A percentile compares a stretch with the other conserved stretches of the same genome.
Conservation (phyloP, 2,113 vertebrate genomes). For the Phalacrocorax aristotelis region DNA sequence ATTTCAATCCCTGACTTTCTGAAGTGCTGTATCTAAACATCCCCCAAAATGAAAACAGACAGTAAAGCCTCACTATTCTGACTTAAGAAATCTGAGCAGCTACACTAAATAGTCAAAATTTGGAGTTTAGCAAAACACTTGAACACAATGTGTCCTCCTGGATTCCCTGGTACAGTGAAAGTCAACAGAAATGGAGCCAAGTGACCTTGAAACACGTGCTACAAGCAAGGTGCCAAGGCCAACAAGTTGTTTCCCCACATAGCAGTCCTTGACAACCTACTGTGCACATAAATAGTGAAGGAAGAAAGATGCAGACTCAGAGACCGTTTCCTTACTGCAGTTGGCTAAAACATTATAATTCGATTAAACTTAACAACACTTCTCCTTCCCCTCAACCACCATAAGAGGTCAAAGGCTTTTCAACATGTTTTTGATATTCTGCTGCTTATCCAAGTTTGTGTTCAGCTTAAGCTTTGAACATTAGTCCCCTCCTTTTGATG, state of each 20-base stretch:
- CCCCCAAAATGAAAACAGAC: neutral
- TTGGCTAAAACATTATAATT: neutral
- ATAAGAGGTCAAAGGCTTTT: neutral
- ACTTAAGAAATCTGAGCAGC: neutral
- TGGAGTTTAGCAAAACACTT: neutral
- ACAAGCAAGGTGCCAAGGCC: neutral
- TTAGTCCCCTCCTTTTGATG: neutral
- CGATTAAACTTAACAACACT: neutral
- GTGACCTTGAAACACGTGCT: neutral
- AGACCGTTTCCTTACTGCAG: neutral
- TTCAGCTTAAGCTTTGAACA: neutral
- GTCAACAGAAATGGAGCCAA: neutral
- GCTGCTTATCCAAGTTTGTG: accelerated
- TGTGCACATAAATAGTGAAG: accelerated
- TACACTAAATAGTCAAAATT: neutral
- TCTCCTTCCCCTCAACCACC: neutral
- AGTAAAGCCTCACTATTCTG: neutral
- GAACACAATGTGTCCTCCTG: neutral
- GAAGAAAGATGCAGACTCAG: neutral
- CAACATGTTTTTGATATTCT: neutral
- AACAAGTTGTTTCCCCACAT: neutral
- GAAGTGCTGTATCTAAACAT: neutral
- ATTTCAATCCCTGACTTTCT: neutral
- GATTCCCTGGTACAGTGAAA: neutral
- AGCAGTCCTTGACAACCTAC: neutral